phyloP scores from a whole-genome alignment of 2,888 invertebrate genomes.

The Sphaerophoria rueppellii region DNA sequence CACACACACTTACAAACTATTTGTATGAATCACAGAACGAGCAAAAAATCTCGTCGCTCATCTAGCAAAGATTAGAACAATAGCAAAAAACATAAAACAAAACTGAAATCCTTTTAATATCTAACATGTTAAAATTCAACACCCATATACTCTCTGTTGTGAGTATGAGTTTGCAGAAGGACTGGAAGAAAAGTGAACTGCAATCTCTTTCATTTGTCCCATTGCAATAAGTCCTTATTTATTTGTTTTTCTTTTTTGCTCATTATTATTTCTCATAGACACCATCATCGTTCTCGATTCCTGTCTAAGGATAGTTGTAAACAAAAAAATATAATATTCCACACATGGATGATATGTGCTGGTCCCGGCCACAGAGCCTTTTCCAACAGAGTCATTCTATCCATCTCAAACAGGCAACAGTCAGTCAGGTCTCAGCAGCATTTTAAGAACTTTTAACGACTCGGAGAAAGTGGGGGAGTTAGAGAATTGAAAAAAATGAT shows the following conservation, averaged over 20 bases:
- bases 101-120: constrained; percentile 63
- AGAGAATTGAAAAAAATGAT: background rate
- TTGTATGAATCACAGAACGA: background rate
- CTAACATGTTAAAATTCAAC: constrained; percentile 62
- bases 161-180: background rate
- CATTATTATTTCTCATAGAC: constrained; percentile 50
- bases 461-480: constrained; percentile 11
- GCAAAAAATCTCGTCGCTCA: background rate
- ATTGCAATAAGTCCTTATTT: constrained; percentile 46
- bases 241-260: constrained; percentile 16
- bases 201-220: background rate
- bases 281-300: constrained; percentile 13
- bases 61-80: background rate
- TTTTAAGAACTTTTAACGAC: background rate
- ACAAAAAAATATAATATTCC: constrained; percentile 12
- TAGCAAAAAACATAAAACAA: constrained; percentile 6
- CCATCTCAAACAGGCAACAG: background rate
- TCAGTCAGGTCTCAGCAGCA: background rate
- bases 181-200: background rate
- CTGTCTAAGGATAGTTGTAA: constrained; percentile 14
- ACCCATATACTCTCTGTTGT: constrained; percentile 35
- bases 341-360: background rate
- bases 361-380: constrained; percentile 9
- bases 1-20: background rate
- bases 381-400: background rate